Evolutionary conservation across 2,797 vertebrate species (phyloP), one percentile per base, ranked within the genome.

Genomic region (Steatocranus sp.): DNA sequence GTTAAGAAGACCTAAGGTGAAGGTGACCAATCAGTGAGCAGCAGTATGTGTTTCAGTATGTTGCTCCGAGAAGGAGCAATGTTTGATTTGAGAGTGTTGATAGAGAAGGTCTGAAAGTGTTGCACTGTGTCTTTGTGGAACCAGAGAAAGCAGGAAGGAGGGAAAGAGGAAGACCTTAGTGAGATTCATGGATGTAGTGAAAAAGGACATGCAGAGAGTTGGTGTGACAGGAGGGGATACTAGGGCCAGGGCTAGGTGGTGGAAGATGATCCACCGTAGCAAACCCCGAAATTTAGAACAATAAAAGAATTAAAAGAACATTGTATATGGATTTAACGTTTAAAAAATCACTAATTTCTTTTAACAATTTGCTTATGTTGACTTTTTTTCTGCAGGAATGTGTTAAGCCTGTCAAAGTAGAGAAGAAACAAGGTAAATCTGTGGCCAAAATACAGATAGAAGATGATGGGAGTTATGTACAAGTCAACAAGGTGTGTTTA

Each of bases 391-490:
- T 53, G 1, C 48, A 99, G 99, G 97, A 97, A 77, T 99, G 99
- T 91, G 95, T 98, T 84, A 99, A 99, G 88, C 99, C 99, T 14
- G 90, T 99, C 2, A 97, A 97, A 88, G 87, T 99, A 73, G 96
- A 98, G 32, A 98, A 96, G 89, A 98, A 96, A 82, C 51, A 90
- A 2, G 98, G 97, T 1, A 95, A 94, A 86, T 96, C 97, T 32
- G 88, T 97, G 78, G 97, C 98, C 58, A 99, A 96, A 96, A 98
- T 99, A 87, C 97, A 95, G 75, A 98, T 99, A 11, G 98, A 98
- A 90, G 97, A 98, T 12, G 98, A 99, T 51, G 98, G 99, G 14
- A 98, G 95, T 86, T 99, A 98, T 49, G 94, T 98, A 83, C 98
- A 99, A 89, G 91, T 99, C 76, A 91, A 93, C 76, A 95, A 97